Evolutionary conservation across 2,113 vertebrate species (phyloP), one percentile per base, ranked within the genome.

Genomic region (Pelobates fuscus): DNA sequence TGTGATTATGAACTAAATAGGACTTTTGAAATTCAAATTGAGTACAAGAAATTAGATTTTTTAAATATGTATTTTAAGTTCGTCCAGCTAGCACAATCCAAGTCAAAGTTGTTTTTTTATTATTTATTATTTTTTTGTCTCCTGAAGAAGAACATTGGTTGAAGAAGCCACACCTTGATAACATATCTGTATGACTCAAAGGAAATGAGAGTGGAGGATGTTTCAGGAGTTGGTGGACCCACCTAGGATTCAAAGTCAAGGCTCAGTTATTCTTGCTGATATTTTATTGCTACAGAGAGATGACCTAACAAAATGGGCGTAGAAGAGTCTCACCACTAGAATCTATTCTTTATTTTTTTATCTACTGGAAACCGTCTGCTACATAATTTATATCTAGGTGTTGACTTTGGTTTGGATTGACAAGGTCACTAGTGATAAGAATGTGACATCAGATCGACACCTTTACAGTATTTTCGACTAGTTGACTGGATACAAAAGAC

Each of bases 181-280:
- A 26, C 32, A 8, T 71, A 44, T 71, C 70, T 49, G 5, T 29
- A 12, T 71, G 57, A 23, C 32, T 49, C 37, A 65, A 11, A 74
- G 71, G 71, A 74, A 74, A 52, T 43, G 29, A 66, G 15, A 37
- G 49, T 12, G 61, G 30, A 24, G 25, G 20, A 12, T n/a, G 2
- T 63, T 29, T 37, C 17, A 54, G 20, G 23, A 44, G 71, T 66
- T 29, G 26, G 5, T 0, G 18, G 52, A 58, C 12, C 62, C 71
- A 66, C 71, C 71, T 46, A 74, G 62, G 24, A 21, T 44, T 46
- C 61, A 20, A 66, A 58, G n/a, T 46, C 55, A 66, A 27, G 27
- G 46, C 61, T 49, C 71, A 66, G 65, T 49, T 27, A 14, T 75
- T 44, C 63, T 59, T 67, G 27, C n/a, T 63, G 11, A 23, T 37